Evolutionary conservation across 2,888 invertebrate species (phyloP).

Genomic region (Girardia tigrina): DNA sequence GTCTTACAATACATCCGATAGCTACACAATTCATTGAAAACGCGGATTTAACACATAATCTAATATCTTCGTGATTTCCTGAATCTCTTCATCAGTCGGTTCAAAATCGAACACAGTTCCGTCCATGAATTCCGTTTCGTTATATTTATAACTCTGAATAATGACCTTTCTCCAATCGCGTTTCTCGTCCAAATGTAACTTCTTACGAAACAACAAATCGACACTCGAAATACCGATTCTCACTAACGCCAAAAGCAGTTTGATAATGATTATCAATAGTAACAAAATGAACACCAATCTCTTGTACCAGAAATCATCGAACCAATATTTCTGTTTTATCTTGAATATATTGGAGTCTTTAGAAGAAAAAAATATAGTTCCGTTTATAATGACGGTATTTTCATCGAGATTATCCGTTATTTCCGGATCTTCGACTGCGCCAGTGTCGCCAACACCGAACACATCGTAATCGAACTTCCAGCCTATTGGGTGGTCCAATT

Average conservation of each 20-base stretch:
- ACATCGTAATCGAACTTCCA: not conserved
- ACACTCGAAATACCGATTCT: not conserved
- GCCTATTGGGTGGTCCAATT: not conserved
- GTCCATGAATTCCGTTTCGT: not conserved
- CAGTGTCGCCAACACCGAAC: not conserved
- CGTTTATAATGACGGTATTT: not conserved
- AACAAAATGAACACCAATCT: not conserved
- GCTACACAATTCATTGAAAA: not conserved
- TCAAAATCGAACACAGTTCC: not conserved
- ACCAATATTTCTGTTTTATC: not conserved
- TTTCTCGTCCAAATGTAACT: not conserved
- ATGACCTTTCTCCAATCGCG: not conserved
- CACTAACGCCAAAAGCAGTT: not conserved
- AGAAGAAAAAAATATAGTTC: not conserved
- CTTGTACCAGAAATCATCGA: not conserved
- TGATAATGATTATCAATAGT: not conserved
- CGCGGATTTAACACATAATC: slow-evolving; percentile 16
- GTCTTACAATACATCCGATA: no score
- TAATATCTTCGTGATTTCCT: not conserved
- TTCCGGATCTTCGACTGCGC: not conserved
- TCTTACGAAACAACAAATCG: not conserved
- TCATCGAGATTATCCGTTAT: not conserved
- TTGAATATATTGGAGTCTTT: not conserved
- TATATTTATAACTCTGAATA: not conserved
- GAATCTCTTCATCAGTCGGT: not conserved